Evolutionary conservation across 2,888 invertebrate species (phyloP).

Genomic region (Coelopa pilipes): DNA sequence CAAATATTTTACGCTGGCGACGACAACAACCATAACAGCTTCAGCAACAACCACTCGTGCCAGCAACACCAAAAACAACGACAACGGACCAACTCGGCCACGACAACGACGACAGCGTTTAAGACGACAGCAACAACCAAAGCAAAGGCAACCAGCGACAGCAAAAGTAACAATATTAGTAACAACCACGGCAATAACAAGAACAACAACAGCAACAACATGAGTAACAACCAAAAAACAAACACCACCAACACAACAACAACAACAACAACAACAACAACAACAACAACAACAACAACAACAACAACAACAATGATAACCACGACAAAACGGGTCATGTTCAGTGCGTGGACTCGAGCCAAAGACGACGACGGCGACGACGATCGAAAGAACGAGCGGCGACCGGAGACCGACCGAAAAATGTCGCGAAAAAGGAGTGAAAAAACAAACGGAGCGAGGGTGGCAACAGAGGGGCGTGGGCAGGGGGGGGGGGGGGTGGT

Average conservation of each 20-base stretch:
- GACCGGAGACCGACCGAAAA: not conserved
- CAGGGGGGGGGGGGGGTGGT: not conserved
- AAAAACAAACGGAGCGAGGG: not conserved
- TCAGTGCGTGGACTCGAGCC: conserved; percentile 3
- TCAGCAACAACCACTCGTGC: conserved; percentile 9
- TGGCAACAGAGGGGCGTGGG: not conserved
- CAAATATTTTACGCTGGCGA: conserved; percentile 35
- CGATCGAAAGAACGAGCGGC: not conserved
- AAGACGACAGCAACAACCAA: too few relatives aligned
- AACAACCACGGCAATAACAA: conserved; percentile 10
- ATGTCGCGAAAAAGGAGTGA: not conserved
- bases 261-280: conserved; percentile 25
- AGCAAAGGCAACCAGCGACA: not conserved
- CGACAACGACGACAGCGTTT: too few relatives aligned
- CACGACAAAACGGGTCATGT: conserved; percentile 40
- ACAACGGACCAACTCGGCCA: too few relatives aligned
- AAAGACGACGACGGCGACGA: not conserved
- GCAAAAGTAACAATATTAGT: not conserved
- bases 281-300: conserved; percentile 25
- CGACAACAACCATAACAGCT: conserved; percentile 26
- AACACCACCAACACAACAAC: conserved; percentile 6
- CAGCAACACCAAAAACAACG: conserved; percentile 17
- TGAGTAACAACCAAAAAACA: not conserved
- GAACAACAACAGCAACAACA: conserved; percentile 10
- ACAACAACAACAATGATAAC: conserved; percentile 4